Evolutionary conservation across 2,113 vertebrate genomes (phyloP).

Genomic region (Craseonycteris thonglongyai): DNA sequence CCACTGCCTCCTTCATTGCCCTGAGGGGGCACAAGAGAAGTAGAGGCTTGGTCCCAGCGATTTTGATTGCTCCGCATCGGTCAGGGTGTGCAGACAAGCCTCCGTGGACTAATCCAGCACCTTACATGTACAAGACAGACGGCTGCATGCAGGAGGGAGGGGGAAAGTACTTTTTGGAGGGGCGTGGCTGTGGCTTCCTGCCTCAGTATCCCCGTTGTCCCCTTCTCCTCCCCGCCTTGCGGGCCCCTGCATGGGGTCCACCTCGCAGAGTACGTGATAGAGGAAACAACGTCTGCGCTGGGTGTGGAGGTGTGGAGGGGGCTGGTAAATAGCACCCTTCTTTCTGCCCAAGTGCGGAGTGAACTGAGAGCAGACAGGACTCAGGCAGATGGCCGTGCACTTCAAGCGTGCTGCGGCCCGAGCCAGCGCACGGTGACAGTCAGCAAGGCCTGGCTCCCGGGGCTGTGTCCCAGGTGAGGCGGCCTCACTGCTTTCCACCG

Average conservation of each 20-base stretch:
- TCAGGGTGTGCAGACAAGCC: neutral
- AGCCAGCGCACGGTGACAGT: too few species aligned
- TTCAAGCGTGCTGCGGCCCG: neutral
- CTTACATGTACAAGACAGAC: fast-evolving
- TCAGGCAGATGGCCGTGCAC: neutral
- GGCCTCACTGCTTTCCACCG: fast-evolving
- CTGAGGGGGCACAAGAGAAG: neutral
- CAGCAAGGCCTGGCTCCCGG: fast-evolving
- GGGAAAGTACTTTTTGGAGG: neutral
- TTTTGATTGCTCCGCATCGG: neutral
- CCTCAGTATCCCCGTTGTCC: neutral
- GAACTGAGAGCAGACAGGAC: neutral
- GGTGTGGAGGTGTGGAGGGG: too few species aligned
- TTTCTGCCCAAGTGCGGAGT: neutral
- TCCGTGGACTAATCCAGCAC: neutral
- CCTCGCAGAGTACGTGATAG: neutral
- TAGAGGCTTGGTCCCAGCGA: neutral
- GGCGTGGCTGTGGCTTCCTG: neutral
- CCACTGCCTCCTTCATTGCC: neutral
- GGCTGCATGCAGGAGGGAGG: fast-evolving
- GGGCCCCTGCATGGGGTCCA: neutral
- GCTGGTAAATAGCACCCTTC: neutral
- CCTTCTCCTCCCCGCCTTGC: neutral
- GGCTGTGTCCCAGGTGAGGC: neutral
- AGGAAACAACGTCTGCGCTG: neutral